These are phyloP conservation scores for Pogonomyrmex californicus DNA, from an alignment of 1,140 invertebrate genomes.

Conservation along the genomic window DNA sequence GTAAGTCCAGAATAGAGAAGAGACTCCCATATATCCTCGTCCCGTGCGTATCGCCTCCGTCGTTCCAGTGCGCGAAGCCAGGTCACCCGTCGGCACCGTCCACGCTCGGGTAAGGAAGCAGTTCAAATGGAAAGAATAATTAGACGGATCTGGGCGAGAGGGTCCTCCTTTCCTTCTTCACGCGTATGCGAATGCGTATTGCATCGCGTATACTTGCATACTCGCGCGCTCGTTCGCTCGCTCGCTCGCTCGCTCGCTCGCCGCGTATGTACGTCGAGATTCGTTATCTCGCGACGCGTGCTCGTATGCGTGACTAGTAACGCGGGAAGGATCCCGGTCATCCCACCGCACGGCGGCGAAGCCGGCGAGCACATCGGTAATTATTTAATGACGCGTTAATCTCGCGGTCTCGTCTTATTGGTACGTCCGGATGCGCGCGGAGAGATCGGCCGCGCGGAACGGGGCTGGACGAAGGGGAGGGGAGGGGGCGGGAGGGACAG, in stretches of 20 bases:
- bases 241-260: not conserved
- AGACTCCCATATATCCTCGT: not conserved
- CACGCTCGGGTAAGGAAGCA: conserved; percentile 73
- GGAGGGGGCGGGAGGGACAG: not conserved
- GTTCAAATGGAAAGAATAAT: conserved; percentile 71
- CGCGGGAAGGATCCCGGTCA: conserved; percentile 20
- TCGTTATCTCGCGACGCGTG: conserved; percentile 54
- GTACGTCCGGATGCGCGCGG: conserved; percentile 18
- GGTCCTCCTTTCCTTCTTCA: conserved; percentile 36
- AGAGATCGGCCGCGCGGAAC: conserved; percentile 25
- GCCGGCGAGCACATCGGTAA: conserved; percentile 37
- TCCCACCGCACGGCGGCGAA: not conserved
- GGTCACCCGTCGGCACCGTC: conserved; percentile 71
- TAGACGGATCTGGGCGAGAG: conserved; percentile 56
- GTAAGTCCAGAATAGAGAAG: conserved; percentile 13
- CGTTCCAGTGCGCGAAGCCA: conserved; percentile 72
- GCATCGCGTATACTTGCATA: conserved; percentile 27
- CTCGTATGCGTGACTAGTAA: conserved; percentile 53
- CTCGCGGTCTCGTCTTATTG: conserved; percentile 54
- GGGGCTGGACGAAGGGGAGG: not conserved
- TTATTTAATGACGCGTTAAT: conserved; percentile 66
- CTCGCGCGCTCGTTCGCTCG: not conserved
- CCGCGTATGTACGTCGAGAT: not conserved
- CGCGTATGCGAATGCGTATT: not conserved
- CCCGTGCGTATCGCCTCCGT: not conserved